These are phyloP conservation scores for Caenorhabditis sp. DNA, from an alignment of 2,888 invertebrate genomes.

Conservation along the genomic window DNA sequence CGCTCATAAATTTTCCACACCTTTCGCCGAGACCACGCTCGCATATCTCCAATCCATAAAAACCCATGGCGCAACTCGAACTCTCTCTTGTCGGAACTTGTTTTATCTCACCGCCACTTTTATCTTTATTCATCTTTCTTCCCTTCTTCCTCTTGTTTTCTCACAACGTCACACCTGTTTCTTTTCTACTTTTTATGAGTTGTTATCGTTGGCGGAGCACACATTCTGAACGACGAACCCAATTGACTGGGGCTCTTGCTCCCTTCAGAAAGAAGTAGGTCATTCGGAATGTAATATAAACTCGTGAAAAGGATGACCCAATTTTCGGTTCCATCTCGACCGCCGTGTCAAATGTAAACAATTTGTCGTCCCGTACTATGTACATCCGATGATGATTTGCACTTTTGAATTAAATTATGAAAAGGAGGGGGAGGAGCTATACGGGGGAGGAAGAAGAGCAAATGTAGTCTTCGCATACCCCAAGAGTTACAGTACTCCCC, in stretches of 20 bases:
- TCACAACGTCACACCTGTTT: conserved; percentile 48
- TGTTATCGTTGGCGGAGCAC: conserved; percentile 32
- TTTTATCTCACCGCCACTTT: conserved; percentile 17
- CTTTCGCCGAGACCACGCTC: conserved; percentile 26
- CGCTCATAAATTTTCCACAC: conserved; percentile 42
- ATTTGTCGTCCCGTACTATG: conserved; percentile 52
- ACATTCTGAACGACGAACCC: conserved; percentile 9
- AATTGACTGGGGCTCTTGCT: conserved; percentile 1
- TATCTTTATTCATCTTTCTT: conserved; percentile 28
- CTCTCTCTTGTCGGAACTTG: conserved; percentile 8
- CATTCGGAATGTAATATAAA: conserved; percentile 68
- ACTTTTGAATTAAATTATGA: conserved; percentile 43
- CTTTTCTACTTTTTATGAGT: conserved; percentile 35
- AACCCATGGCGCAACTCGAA: conserved; percentile 44
- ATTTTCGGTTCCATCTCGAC: conserved; percentile 46
- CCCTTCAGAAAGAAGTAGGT: conserved; percentile 33
- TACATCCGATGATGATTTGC: conserved; percentile 54
- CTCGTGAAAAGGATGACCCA: conserved; percentile 46
- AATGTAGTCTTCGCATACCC: too few species aligned
- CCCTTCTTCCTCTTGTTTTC: neutral
- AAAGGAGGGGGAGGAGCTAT: conserved; percentile 18
- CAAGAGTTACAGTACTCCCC: neutral
- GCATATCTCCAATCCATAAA: conserved; percentile 51
- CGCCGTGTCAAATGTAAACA: conserved; percentile 63
- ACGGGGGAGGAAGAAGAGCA: conserved; percentile 9